Conservation (phyloP, 2,888 invertebrate species). For the Monopis laevigella region DNA sequence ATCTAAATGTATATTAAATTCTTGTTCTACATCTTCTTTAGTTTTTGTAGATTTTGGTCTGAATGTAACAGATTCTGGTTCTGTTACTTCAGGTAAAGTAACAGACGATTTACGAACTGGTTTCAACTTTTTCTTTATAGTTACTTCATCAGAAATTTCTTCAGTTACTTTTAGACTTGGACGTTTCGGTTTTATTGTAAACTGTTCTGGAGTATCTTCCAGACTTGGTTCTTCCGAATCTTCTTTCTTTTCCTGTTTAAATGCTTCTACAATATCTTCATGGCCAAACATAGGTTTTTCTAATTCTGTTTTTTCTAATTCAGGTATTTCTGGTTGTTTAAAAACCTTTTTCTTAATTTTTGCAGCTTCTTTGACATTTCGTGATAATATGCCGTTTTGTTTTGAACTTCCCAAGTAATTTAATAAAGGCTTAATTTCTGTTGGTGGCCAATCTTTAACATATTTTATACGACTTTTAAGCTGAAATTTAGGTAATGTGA, state of each 20-base stretch:
- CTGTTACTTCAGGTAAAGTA: constrained; percentile 77
- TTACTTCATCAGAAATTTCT: constrained; percentile 70
- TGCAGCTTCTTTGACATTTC: constrained; percentile 76
- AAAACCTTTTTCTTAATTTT: constrained; percentile 69
- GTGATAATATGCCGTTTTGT: constrained; percentile 74
- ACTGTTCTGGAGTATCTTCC: constrained; percentile 45
- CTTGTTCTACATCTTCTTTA: constrained; percentile 89
- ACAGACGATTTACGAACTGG: constrained; percentile 71
- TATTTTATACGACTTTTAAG: constrained; percentile 76
- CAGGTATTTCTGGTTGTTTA: constrained; percentile 64
- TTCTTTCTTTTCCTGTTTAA: constrained; percentile 26
- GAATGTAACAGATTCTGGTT: constrained; percentile 82
- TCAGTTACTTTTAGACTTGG: constrained; percentile 55
- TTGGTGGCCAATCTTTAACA: constrained; percentile 70
- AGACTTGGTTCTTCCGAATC: constrained; percentile 26
- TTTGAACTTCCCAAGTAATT: constrained; percentile 64
- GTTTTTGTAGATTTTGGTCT: constrained; percentile 79
- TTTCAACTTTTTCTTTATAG: constrained; percentile 79
- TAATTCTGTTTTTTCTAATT: constrained; percentile 61
- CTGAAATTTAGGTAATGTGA: constrained; percentile 72
- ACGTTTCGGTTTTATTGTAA: constrained; percentile 46
- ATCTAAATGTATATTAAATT: constrained; percentile 86
- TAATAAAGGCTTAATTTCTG: constrained; percentile 56
- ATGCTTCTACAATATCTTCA: constrained; percentile 51
- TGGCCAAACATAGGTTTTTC: constrained; percentile 65